Percentiles rank a stretch among this genome's conserved stretches.
These are phyloP conservation scores for Trachemys scripta DNA, from an alignment of 2,113 vertebrate species.

Conservation along the genomic window DNA sequence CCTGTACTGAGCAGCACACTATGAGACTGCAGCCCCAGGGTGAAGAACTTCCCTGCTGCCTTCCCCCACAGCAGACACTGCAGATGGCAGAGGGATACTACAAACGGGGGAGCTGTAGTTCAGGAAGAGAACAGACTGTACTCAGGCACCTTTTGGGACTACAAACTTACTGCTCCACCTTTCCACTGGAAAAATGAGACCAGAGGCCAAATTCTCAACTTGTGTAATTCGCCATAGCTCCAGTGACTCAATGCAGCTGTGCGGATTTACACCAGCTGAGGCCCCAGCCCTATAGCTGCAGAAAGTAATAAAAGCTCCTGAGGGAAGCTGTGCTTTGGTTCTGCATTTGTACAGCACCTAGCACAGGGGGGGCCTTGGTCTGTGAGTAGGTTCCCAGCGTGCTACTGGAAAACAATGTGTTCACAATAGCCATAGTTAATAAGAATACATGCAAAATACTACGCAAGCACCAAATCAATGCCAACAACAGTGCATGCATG, in stretches of 20 bases:
- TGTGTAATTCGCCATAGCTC: fast-evolving
- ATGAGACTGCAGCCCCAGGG: background rate
- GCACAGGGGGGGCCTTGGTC: background rate
- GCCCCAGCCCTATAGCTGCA: background rate
- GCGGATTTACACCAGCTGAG: background rate
- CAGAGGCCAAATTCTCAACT: background rate
- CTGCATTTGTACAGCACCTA: background rate
- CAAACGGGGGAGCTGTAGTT: background rate
- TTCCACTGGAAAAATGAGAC: background rate
- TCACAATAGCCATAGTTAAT: background rate
- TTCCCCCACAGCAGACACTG: background rate
- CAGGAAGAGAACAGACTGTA: background rate
- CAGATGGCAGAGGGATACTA: background rate
- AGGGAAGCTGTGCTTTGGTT: background rate
- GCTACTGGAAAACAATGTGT: background rate
- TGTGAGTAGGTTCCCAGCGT: background rate
- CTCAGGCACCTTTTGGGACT: background rate
- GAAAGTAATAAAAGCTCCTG: background rate
- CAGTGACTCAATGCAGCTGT: background rate
- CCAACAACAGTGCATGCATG: background rate
- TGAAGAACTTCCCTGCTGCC: background rate
- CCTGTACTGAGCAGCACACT: fast-evolving
- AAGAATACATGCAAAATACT: background rate
- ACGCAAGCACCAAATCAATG: background rate
- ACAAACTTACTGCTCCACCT: background rate